Base-by-base conservation (phyloP, 2,888 invertebrate genomes). In the Eucriotettix oculatus region DNA sequence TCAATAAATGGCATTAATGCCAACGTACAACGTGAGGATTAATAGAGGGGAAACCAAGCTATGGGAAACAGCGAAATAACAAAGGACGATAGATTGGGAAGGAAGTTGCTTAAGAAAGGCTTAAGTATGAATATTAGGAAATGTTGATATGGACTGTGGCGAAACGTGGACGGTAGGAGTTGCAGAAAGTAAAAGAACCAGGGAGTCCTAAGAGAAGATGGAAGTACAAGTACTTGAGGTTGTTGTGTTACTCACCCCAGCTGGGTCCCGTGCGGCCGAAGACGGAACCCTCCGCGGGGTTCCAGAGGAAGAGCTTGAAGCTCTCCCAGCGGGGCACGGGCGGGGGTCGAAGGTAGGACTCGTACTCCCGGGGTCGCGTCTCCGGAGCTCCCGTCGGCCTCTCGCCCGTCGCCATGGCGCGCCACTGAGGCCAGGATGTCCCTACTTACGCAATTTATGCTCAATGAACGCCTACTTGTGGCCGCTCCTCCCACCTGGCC, bases 231-330 rank as follows among this genome's bases (percentile, higher is more conserved):
- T n/a, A n/a, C n/a, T n/a, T n/a, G n/a, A n/a, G n/a, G n/a, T n/a
- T n/a, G n/a, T n/a, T n/a, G n/a, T n/a, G n/a, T 41, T 42, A 84
- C 89, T 87, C 74, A 91, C 90, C 84, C 92, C 92, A 93, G 73
- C 88, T 89, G 11, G 81, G 75, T 16, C 79, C 84, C 10, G 86
- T 88, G 67, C 92, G 78, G 59, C 92, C 92, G 61, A 86, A 83
- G 70, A 90, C 79, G 71, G 82, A 79, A 67, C 78, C 82, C 10
- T 83, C 84, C 69, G 87, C 84, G 0, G 83, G 78, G 73, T 93
- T 86, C 81, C 85, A 90, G 54, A 92, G 69, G 75, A 87, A 89
- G 66, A 80, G 74, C 70, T 80, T 79, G 59, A 83, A 69, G 64
- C 79, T 79, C 70, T 85, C 76, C 64, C 78, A 77, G 54, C 74